Conservation (phyloP, 2,113 vertebrate genomes). For the Crotalus horridus region DNA sequence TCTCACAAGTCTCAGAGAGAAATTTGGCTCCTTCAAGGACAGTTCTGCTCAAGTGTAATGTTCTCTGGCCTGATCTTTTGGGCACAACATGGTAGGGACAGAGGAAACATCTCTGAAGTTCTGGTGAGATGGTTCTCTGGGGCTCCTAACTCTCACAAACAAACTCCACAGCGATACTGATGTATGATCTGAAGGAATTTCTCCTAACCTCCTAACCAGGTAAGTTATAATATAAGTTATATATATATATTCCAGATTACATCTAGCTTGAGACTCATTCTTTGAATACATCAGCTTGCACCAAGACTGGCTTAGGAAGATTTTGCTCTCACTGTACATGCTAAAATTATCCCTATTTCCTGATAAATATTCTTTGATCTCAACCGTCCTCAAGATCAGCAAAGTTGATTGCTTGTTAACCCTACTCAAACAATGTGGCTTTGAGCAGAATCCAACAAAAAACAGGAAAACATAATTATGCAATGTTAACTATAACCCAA, state of each 20-base stretch:
- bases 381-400: background rate
- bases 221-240: background rate
- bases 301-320: background rate
- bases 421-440: background rate
- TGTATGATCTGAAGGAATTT: background rate
- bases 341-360: background rate
- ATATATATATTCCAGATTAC: background rate
- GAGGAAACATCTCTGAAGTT: background rate
- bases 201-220: background rate
- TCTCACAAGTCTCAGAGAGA: background rate
- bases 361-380: background rate
- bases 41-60: background rate
- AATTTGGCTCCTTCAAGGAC: background rate
- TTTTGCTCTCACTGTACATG: background rate
- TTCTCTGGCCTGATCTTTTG: background rate
- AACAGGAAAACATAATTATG: background rate
- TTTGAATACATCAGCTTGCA: background rate
- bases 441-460: background rate
- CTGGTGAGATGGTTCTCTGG: background rate
- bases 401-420: background rate
- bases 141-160: background rate
- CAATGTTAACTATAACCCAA: background rate
- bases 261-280: background rate
- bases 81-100: background rate
- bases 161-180: background rate